Conservation (phyloP, 2,113 vertebrate species). For the Sylvietta virens region DNA sequence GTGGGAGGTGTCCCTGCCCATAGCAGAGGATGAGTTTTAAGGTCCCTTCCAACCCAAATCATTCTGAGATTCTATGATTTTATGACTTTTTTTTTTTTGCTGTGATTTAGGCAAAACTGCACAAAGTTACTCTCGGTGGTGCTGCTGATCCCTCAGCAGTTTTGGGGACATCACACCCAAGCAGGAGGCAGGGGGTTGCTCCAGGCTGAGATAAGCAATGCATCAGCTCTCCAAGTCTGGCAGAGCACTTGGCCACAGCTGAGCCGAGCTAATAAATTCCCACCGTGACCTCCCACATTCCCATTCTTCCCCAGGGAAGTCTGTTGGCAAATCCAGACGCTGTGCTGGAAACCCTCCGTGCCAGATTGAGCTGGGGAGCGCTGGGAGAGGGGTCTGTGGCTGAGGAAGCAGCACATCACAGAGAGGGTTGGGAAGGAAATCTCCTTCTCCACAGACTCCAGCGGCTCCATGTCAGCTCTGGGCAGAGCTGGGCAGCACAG, state of each 20-base stretch:
- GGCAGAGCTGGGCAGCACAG: not conserved
- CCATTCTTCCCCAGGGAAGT: not conserved
- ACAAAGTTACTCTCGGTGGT: not conserved
- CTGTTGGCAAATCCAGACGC: not conserved
- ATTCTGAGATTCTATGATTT: not conserved
- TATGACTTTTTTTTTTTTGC: not conserved
- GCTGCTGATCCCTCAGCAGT: not conserved
- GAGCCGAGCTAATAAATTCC: not conserved
- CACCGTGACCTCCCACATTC: not conserved
- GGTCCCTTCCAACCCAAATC: not conserved
- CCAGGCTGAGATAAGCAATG: not conserved
- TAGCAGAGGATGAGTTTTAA: not conserved
- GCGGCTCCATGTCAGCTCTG: not conserved
- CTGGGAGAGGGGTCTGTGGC: not conserved
- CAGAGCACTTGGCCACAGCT: accelerated
- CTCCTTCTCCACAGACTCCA: not conserved
- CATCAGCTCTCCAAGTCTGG: not conserved
- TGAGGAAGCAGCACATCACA: not conserved
- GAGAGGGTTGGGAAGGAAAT: not conserved
- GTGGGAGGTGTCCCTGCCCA: not conserved
- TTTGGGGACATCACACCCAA: not conserved
- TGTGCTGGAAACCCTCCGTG: not conserved
- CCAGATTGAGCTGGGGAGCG: not conserved
- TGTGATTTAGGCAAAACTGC: not conserved
- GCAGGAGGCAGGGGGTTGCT: not conserved